Evolutionary conservation across 2,888 invertebrate species (phyloP).

Genomic region (Tenthredo amoena): DNA sequence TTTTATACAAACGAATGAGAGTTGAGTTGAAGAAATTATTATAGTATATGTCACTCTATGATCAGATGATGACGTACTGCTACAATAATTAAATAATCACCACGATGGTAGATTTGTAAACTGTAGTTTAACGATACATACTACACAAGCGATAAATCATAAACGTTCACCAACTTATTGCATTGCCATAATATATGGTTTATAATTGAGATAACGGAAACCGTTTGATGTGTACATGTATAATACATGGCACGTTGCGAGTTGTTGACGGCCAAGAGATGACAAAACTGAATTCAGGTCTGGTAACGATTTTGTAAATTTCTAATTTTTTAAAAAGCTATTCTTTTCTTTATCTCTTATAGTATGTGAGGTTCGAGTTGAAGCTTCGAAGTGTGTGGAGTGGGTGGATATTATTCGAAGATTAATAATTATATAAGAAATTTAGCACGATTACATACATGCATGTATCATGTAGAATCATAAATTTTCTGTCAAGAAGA

Average conservation of each 20-base stretch:
- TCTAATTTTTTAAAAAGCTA: neutral
- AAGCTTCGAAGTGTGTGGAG: constrained; percentile 9
- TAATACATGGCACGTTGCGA: neutral
- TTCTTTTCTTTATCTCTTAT: neutral
- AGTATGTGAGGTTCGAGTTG: neutral
- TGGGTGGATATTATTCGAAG: constrained; percentile 1
- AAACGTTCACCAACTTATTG: neutral
- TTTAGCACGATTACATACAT: constrained; percentile 3
- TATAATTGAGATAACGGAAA: constrained; percentile 13
- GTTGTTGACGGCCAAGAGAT: neutral
- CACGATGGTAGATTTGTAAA: neutral
- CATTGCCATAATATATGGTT: constrained; percentile 9
- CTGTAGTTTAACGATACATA: neutral
- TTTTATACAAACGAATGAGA: neutral
- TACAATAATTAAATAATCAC: neutral
- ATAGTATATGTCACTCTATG: constrained; percentile 10
- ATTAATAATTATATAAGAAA: constrained; percentile 16
- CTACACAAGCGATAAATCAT: neutral
- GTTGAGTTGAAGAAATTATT: constrained; percentile 26
- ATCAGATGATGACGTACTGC: neutral
- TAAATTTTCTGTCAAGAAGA: constrained; percentile 26
- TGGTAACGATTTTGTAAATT: neutral
- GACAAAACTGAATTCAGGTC: neutral
- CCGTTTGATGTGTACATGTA: neutral
- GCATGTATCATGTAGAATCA: neutral